phyloP scores from a whole-genome alignment of 2,797 vertebrate species.

The Falco columbarius region DNA sequence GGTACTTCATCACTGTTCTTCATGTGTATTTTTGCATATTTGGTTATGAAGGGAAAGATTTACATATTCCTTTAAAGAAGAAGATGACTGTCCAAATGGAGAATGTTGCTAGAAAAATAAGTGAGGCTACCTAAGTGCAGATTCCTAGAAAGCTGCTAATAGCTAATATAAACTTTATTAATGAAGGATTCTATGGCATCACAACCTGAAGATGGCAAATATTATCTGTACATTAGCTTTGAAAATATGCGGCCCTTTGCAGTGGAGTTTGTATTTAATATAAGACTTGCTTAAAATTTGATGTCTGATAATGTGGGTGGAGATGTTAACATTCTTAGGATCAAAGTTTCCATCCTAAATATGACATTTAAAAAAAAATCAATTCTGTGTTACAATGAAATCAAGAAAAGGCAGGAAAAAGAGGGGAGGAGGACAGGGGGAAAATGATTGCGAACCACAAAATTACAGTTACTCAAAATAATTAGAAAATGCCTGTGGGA shows the following conservation, averaged over 20 bases:
- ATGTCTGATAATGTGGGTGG: neutral
- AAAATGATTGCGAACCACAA: neutral
- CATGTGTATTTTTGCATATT: neutral
- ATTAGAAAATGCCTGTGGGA: neutral
- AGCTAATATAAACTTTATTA: neutral
- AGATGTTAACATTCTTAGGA: neutral
- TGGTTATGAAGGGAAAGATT: neutral
- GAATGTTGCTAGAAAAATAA: neutral
- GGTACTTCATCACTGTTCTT: neutral
- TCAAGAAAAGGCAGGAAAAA: neutral
- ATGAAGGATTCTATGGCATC: neutral
- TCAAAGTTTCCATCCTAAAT: neutral
- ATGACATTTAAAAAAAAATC: neutral
- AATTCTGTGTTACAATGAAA: neutral
- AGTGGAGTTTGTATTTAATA: neutral
- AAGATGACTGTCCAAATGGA: neutral
- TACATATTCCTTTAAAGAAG: neutral
- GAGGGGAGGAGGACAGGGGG: neutral
- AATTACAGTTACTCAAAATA: slow-evolving; percentile 17
- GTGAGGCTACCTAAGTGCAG: neutral
- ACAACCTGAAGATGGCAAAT: neutral
- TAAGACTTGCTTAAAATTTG: neutral
- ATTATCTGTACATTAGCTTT: neutral
- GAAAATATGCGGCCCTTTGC: neutral
- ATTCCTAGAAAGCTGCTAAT: neutral